A percentile compares a stretch with the other conserved stretches of the same genome.
Evolutionary conservation across 2,888 invertebrate species (phyloP).

Genomic region (Chrysodeixis includens): DNA sequence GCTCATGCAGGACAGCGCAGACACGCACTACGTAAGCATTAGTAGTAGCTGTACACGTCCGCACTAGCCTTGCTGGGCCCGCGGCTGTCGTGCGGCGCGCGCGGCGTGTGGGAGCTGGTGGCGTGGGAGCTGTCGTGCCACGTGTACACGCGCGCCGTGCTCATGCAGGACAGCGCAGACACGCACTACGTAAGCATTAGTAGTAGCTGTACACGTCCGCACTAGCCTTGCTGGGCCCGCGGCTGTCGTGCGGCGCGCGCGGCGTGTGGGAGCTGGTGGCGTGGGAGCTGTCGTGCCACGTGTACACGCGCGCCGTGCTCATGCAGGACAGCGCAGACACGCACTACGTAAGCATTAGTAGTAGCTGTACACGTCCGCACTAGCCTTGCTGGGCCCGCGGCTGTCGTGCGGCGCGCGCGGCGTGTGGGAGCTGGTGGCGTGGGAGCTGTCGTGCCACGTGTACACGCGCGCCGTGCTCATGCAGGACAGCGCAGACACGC

Average conservation of each 20-base stretch:
- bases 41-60: background rate
- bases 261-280: constrained; percentile 76
- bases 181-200: no score
- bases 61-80: background rate
- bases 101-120: constrained; percentile 1
- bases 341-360: no score
- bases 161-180: background rate
- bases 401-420: constrained; percentile 75
- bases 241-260: constrained; percentile 75
- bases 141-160: background rate
- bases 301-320: background rate
- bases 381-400: background rate
- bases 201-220: background rate
- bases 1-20: background rate
- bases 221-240: background rate
- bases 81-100: background rate
- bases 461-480: constrained; percentile 2
- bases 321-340: background rate
- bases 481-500: background rate
- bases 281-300: background rate
- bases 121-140: constrained; percentile 78
- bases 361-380: background rate
- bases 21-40: background rate
- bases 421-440: constrained; percentile 93
- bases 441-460: constrained; percentile 93